Evolutionary conservation across 2,888 invertebrate species (phyloP), one percentile per base, ranked within the genome.

Genomic region (Blastobasis adustella): DNA sequence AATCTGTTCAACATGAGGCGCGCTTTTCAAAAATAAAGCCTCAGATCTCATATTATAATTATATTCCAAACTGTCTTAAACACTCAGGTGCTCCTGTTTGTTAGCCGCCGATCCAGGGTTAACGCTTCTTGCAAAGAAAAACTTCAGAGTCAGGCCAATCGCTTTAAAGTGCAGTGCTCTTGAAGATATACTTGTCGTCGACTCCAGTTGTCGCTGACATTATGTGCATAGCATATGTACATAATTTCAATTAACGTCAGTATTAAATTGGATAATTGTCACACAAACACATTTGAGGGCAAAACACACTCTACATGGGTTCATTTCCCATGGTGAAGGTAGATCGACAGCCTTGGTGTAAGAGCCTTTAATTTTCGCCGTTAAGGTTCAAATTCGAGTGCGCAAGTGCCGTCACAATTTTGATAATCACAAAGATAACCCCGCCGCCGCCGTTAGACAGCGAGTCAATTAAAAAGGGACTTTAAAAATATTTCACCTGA

Each of bases 401-500:
- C 10, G n/a, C 37, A 6, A 10, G 1, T 36, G 37, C 9, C 48
- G 7, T 57, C 58, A 57, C 59, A 49, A 59, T 60, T 57, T 62
- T 61, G 61, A 63, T 65, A 59, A 61, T 65, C 58, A 59, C 59
- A 53, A 48, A 60, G 64, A 67, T 67, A 65, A 65, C 54, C 53
- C 41, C 38, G 52, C 52, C 48, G 50, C 23, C 23, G 55, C 61
- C 60, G 62, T 65, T 65, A 65, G 63, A 60, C 56, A 55, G 55
- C 50, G 49, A 51, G 60, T 63, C 63, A 65, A 66, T 67, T 67
- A 62, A 62, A 59, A 55, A 52, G 52, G 55, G 55, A 59, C 63
- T 59, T 65, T 65, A 60, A 63, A 62, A 57, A 61, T 63, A 61
- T 62, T 61, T 61, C 61, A 63, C 60, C 63, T 63, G 63, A 56